Evolutionary conservation across 2,113 vertebrate genomes (phyloP), one percentile per base, ranked within the genome.

Genomic region (Equus quagga): DNA sequence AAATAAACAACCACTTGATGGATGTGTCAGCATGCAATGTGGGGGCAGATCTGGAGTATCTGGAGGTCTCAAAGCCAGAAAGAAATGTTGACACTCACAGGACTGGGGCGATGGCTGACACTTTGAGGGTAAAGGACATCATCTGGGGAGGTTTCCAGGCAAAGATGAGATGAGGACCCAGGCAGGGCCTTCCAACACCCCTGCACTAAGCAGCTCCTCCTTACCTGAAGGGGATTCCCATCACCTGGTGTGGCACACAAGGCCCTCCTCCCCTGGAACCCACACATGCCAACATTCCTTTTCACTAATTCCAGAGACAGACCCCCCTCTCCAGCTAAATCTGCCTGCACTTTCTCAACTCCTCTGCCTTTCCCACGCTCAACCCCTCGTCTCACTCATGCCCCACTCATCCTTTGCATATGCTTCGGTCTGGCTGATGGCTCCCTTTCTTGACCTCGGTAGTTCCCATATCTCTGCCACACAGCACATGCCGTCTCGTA

Each of bases 351-450:
- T 65, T 62, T 46, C 28, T 72, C 3, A 60, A 21, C 24, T 44
- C 33, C 31, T 21, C 15, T 3, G 6, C 21, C 70, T 67, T 94
- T 5, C 33, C 41, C 31, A 28, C 4, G 26, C 21, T 9, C 62
- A 8, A 2, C 8, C 26, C 44, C 51, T 62, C 21, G 46, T 1
- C 18, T 56, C 69, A 5, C 3, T 18, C 2, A 5, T 3, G 8
- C 2, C 41, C 60, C 54, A 1, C 9, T 46, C 24, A 18, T 46
- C 4, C 33, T 69, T 51, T 11, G 15, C 24, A 12, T 49, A 31
- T 2, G 5, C n/a, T 13, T 81, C 21, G 76, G 18, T 69, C 69
- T 36, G 19, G 33, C 6, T 13, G 19, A 14, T 36, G 28, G 56
- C 33, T 82, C 26, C 17, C 67, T 76, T 89, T 79, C 23, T 21